phyloP scores from a whole-genome alignment of 1,140 invertebrate species.

The Neodiprion virginianus region DNA sequence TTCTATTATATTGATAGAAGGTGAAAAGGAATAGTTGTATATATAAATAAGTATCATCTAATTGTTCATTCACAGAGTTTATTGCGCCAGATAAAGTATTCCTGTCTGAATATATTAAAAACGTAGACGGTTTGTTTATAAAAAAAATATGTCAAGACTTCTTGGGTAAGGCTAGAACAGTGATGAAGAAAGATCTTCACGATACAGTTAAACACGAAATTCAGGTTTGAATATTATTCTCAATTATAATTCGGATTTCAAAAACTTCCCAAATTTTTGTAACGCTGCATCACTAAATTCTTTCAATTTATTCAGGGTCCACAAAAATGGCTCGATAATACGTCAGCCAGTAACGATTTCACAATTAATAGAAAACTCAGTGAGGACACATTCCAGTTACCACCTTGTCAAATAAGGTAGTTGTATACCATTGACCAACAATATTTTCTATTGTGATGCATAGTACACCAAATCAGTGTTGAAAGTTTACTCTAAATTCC shows the following conservation, averaged over 20 bases:
- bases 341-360: constrained; percentile 32
- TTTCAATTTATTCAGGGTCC: constrained; percentile 37
- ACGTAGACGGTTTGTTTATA: constrained; percentile 81
- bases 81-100: constrained; percentile 56
- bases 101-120: constrained; percentile 70
- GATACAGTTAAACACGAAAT: constrained; percentile 69
- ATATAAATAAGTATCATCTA: background rate
- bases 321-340: constrained; percentile 45
- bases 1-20: background rate
- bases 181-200: constrained; percentile 85
- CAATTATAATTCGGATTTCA: constrained; percentile 21
- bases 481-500: constrained; percentile 11
- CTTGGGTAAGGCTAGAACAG: constrained; percentile 70
- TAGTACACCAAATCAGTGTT: background rate
- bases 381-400: constrained; percentile 60
- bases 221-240: constrained; percentile 31
- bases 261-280: constrained; percentile 27
- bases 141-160: constrained; percentile 80
- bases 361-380: constrained; percentile 38
- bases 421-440: constrained; percentile 24
- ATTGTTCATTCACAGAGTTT: constrained; percentile 53
- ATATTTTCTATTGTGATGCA: constrained; percentile 22
- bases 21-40: background rate
- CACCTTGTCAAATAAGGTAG: constrained; percentile 72
- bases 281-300: constrained; percentile 38